Base-by-base conservation (phyloP, 2,113 vertebrate species). In the Eulacestoma nigropectus region DNA sequence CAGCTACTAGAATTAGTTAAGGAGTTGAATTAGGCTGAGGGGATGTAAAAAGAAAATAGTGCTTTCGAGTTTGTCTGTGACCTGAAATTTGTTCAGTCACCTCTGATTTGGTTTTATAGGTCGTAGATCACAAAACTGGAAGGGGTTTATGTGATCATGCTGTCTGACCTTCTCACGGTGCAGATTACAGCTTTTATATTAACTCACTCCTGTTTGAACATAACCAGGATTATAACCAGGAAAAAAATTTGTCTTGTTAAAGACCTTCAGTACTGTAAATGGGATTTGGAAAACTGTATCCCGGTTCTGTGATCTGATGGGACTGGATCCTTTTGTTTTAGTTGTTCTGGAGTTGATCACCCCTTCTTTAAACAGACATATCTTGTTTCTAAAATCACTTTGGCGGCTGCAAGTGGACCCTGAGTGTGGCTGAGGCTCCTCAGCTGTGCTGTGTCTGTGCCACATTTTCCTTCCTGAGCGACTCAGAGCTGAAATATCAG, bases 361-460 rank as follows among this genome's bases (percentile, higher is more conserved):
- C 7, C 27, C 35, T 67, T 81, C 44, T 44, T 79, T 68, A 62
- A 81, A 39, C 9, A 49, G 69, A 25, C 1, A 0, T 22, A 3
- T 39, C 7, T 39, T 78, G 16, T 60, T 85, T 56, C 30, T 70
- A 13, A 4, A 32, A 46, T 32, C 22, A 18, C 21, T 46, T 30
- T 52, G 44, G 33, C 21, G 35, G 47, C 57, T 44, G 49, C 30
- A 44, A 11, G 12, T 42, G 73, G 42, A 57, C 7, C 11, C 56
- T 10, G 18, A 55, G 27, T 17, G 29, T 23, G 55, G 32, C 64
- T 75, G n/a, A 46, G 21, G 11, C 39, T 72, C 57, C 68, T 70
- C 6, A 2, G 2, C 30, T 49, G 9, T 26, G 6, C 35, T 41
- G 8, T 3, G 0, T 42, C 50, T 33, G 16, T 33, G 26, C 25